phyloP scores from a whole-genome alignment of 2,113 vertebrate species.

The Galeopterus variegatus region DNA sequence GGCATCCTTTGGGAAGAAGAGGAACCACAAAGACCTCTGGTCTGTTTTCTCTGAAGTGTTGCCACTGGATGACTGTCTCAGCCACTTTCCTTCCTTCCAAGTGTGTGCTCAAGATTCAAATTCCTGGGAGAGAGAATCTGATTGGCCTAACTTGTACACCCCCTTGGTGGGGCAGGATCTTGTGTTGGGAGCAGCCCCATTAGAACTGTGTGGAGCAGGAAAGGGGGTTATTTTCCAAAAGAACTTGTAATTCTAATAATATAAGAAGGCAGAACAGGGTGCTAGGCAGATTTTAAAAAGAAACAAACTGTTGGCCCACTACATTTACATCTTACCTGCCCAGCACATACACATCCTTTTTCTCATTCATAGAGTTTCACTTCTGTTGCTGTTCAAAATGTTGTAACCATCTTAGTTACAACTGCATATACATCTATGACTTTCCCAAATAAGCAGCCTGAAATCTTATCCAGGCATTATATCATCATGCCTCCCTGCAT shows the following conservation, averaged over 20 bases:
- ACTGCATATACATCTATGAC: neutral
- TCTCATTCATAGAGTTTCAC: conserved; percentile 24
- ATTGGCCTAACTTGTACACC: neutral
- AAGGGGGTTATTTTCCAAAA: conserved; percentile 39
- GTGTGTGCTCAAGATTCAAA: neutral
- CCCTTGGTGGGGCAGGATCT: neutral
- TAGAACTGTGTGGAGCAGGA: neutral
- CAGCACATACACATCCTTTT: neutral
- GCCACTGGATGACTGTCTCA: neutral
- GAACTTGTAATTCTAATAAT: neutral
- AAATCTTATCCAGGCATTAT: neutral
- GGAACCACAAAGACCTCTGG: neutral
- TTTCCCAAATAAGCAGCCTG: neutral
- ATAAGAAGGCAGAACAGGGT: neutral
- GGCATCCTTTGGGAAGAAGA: neutral
- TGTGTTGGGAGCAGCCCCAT: neutral
- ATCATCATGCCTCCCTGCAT: neutral
- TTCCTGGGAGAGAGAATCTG: neutral
- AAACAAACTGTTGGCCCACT: neutral
- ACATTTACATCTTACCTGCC: neutral
- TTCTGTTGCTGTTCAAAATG: neutral
- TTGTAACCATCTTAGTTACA: neutral
- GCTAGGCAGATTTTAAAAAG: neutral
- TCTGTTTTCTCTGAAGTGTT: conserved; percentile 36
- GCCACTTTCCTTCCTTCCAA: neutral